Conservation (phyloP, 2,113 vertebrate species). For the Silurus asotus region DNA sequence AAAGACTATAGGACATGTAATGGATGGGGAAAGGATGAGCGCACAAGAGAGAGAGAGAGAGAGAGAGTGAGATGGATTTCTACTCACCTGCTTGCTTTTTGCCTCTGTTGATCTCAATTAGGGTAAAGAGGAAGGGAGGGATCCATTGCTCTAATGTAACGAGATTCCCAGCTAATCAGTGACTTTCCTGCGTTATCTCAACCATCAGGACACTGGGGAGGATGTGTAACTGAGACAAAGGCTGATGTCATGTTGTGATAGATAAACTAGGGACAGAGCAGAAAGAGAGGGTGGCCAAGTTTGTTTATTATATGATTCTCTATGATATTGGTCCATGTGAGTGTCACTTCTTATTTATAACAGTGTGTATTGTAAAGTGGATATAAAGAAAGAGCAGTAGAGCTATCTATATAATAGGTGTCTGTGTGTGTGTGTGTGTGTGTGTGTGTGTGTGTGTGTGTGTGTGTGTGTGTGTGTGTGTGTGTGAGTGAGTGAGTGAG, state of each 20-base stretch:
- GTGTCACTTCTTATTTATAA: background rate
- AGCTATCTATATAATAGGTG: slow-evolving; percentile 20
- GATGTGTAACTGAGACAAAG: slow-evolving; percentile 75
- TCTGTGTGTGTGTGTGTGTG: slow-evolving; percentile 39
- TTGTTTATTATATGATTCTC: slow-evolving; percentile 28
- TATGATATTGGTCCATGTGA: background rate
- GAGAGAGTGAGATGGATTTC: slow-evolving; percentile 33
- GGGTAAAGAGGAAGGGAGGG: slow-evolving; percentile 60
- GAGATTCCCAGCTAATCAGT: slow-evolving; percentile 79
- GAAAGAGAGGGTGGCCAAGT: slow-evolving; percentile 17
- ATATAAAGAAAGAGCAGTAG: slow-evolving; percentile 37
- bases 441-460: slow-evolving; percentile 36
- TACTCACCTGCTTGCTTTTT: slow-evolving; percentile 48
- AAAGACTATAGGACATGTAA: background rate
- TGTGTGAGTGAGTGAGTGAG: slow-evolving; percentile 16
- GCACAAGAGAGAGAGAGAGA: slow-evolving; percentile 19
- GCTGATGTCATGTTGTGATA: slow-evolving; percentile 78
- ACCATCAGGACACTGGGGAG: slow-evolving; percentile 76
- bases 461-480: slow-evolving; percentile 15
- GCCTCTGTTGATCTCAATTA: slow-evolving; percentile 52
- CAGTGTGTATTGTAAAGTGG: background rate
- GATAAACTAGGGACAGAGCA: slow-evolving; percentile 51
- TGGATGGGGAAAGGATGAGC: background rate
- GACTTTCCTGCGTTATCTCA: slow-evolving; percentile 77
- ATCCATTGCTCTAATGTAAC: slow-evolving; percentile 73